phyloP scores from a whole-genome alignment of 1,140 invertebrate genomes.

The Drusus annulatus region DNA sequence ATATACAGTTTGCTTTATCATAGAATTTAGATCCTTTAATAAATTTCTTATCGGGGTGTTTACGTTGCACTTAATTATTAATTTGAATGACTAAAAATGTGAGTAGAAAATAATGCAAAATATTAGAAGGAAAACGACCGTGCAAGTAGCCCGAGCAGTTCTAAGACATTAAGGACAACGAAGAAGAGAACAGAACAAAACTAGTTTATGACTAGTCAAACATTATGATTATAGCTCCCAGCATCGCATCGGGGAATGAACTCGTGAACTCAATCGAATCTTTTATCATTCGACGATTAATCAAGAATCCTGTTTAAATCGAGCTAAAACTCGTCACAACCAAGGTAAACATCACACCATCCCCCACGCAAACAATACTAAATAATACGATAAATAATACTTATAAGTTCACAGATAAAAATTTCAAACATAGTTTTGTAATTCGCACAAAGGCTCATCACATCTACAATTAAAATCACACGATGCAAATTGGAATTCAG shows the following conservation, averaged over 20 bases:
- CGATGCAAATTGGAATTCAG: too few relatives aligned
- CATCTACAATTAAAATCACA: too few relatives aligned
- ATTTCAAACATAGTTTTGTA: not conserved
- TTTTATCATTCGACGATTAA: not conserved
- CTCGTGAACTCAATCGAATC: not conserved
- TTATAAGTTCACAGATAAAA: not conserved
- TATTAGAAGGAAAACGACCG: not conserved
- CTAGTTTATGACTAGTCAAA: not conserved
- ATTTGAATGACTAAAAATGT: too few relatives aligned
- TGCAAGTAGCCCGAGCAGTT: not conserved
- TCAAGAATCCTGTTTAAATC: conserved; percentile 5
- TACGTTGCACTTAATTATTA: too few relatives aligned
- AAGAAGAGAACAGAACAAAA: too few relatives aligned
- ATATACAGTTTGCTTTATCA: too few relatives aligned
- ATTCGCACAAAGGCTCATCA: not conserved
- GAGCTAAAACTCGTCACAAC: not conserved
- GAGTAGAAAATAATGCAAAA: not conserved
- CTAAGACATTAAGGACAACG: not conserved
- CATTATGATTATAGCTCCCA: not conserved
- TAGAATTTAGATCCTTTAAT: too few relatives aligned
- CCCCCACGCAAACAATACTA: too few relatives aligned
- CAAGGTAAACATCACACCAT: too few relatives aligned
- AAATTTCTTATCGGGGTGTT: too few relatives aligned
- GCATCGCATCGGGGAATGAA: not conserved
- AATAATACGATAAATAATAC: not conserved